Evolutionary conservation across 2,888 invertebrate genomes (phyloP).

Genomic region (Crocallis elinguaria): DNA sequence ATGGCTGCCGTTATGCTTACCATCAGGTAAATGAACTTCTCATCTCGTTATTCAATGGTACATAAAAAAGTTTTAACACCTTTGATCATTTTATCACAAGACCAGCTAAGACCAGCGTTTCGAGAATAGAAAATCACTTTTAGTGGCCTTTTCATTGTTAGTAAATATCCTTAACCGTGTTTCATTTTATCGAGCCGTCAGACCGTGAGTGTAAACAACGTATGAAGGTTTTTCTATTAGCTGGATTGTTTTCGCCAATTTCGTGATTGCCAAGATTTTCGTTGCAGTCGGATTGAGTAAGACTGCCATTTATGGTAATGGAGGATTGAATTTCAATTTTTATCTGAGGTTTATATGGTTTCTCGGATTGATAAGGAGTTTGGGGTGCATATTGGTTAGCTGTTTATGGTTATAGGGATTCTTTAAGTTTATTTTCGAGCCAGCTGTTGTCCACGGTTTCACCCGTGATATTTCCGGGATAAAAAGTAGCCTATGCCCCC

Average conservation of each 20-base stretch:
- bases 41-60: too few relatives aligned
- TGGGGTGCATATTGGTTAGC: neutral
- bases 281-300: slow-evolving; percentile 20
- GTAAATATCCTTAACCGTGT: neutral
- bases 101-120: too few relatives aligned
- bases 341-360: slow-evolving; percentile 4
- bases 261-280: slow-evolving; percentile 31
- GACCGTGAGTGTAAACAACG: slow-evolving; percentile 15
- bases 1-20: too few relatives aligned
- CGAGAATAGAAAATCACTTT: too few relatives aligned
- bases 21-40: too few relatives aligned
- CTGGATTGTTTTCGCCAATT: slow-evolving; percentile 35
- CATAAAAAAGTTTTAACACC: too few relatives aligned
- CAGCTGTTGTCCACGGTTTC: too few relatives aligned
- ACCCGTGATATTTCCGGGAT: too few relatives aligned
- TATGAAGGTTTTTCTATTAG: slow-evolving; percentile 31
- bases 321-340: slow-evolving; percentile 21
- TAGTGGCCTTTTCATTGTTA: slow-evolving; percentile 1
- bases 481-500: too few relatives aligned
- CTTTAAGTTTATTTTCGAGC: neutral
- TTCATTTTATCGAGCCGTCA: slow-evolving; percentile 35
- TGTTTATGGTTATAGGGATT: neutral
- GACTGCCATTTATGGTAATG: slow-evolving; percentile 15
- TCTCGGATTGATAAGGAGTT: neutral
- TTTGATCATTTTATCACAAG: too few relatives aligned